These are phyloP conservation scores for Lepus townsendii DNA, from an alignment of 2,797 vertebrate species.

Conservation along the genomic window DNA sequence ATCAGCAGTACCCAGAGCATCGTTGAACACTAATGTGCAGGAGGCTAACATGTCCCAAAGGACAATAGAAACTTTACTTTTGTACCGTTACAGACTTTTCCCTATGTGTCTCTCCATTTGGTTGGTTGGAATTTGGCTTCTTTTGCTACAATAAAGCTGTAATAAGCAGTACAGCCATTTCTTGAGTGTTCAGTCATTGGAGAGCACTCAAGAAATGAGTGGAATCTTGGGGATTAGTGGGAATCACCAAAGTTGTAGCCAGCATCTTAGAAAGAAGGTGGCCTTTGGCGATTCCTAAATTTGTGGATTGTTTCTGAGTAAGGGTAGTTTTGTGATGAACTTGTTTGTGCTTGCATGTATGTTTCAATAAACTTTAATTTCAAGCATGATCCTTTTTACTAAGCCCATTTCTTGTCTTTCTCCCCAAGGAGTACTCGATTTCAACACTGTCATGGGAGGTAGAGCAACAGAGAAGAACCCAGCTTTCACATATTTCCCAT, in stretches of 20 bases:
- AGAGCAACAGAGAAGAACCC: too few species aligned
- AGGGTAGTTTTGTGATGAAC: not conserved
- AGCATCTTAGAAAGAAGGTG: not conserved
- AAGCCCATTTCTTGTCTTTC: too few species aligned
- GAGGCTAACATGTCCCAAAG: not conserved
- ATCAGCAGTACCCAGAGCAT: too few species aligned
- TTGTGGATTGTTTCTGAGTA: not conserved
- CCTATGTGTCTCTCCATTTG: not conserved
- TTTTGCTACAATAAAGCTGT: not conserved
- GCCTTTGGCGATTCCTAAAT: not conserved
- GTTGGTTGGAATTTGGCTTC: not conserved
- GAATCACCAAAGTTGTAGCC: not conserved
- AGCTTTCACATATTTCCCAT: too few species aligned
- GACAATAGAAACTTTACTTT: not conserved
- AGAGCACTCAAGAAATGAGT: not conserved
- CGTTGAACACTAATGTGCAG: not conserved
- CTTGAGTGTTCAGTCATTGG: not conserved
- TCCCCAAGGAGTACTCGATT: too few species aligned
- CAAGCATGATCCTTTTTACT: too few species aligned
- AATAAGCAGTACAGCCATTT: not conserved
- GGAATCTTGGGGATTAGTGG: not conserved
- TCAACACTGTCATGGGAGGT: too few species aligned
- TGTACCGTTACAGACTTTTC: not conserved
- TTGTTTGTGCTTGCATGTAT: too few species aligned
- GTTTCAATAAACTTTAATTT: too few species aligned